phyloP scores from a whole-genome alignment of 2,888 invertebrate genomes.

The Drosophila mettleri region DNA sequence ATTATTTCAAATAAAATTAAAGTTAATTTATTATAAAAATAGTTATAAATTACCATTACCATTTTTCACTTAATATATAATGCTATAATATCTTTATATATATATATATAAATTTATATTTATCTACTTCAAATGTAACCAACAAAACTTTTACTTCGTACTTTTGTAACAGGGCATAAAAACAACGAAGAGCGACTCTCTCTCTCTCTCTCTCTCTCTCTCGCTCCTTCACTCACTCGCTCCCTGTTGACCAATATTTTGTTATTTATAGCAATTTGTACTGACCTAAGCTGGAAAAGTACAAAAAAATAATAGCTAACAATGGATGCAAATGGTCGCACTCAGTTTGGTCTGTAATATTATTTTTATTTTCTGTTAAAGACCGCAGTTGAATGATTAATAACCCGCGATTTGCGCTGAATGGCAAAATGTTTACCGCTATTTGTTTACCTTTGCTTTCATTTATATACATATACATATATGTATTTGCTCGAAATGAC shows the following conservation, averaged over 20 bases:
- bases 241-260: conserved; percentile 41
- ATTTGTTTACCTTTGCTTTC: conserved; percentile 40
- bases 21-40: too few relatives aligned
- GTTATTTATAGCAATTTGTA: conserved; percentile 72
- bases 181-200: neutral
- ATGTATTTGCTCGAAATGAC: conserved; percentile 28
- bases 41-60: too few relatives aligned
- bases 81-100: neutral
- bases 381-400: conserved; percentile 63
- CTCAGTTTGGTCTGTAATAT: conserved; percentile 27
- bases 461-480: conserved; percentile 13
- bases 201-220: neutral
- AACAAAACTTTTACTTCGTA: neutral
- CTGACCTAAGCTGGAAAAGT: conserved; percentile 34
- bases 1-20: too few relatives aligned
- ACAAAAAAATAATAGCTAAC: conserved; percentile 11
- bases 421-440: conserved; percentile 60
- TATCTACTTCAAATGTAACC: neutral
- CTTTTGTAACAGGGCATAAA: conserved; percentile 17
- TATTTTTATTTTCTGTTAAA: conserved; percentile 30
- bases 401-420: conserved; percentile 55
- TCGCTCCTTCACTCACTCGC: neutral
- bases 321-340: conserved; percentile 47
- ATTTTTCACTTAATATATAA: too few relatives aligned
- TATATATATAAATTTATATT: neutral